Conservation (phyloP, 2,797 vertebrate genomes). For the Sebastes matsubarae region DNA sequence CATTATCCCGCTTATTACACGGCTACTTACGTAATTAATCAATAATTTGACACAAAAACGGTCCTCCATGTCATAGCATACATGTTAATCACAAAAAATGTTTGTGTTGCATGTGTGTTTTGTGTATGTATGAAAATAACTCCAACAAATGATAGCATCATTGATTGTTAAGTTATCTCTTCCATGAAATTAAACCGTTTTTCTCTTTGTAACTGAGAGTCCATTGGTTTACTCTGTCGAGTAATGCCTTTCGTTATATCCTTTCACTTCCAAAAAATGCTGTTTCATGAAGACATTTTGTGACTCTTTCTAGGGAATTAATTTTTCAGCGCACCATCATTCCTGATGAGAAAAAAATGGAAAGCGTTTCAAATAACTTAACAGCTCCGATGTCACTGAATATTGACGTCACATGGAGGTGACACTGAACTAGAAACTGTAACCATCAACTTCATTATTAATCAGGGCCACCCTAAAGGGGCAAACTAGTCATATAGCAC, state of each 20-base stretch:
- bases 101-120: background rate
- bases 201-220: background rate
- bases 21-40: too few relatives aligned
- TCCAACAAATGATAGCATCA: background rate
- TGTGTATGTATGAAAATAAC: background rate
- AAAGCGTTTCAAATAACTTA: constrained; percentile 6
- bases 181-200: background rate
- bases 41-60: too few relatives aligned
- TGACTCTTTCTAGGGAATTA: background rate
- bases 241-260: background rate
- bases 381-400: constrained; percentile 27
- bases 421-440: constrained; percentile 23
- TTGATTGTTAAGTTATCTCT: background rate
- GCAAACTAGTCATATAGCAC: constrained; percentile 22
- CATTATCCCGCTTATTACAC: too few relatives aligned
- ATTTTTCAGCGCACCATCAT: background rate
- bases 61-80: background rate
- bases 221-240: background rate
- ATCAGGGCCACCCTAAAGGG: constrained; percentile 1
- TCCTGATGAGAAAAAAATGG: background rate
- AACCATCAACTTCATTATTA: constrained; percentile 44
- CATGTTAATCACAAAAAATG: background rate
- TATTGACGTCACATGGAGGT: constrained; percentile 23
- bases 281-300: background rate
- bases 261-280: background rate